Evolutionary conservation across 2,797 vertebrate genomes (phyloP).

Genomic region (Enteromius anoplus): DNA sequence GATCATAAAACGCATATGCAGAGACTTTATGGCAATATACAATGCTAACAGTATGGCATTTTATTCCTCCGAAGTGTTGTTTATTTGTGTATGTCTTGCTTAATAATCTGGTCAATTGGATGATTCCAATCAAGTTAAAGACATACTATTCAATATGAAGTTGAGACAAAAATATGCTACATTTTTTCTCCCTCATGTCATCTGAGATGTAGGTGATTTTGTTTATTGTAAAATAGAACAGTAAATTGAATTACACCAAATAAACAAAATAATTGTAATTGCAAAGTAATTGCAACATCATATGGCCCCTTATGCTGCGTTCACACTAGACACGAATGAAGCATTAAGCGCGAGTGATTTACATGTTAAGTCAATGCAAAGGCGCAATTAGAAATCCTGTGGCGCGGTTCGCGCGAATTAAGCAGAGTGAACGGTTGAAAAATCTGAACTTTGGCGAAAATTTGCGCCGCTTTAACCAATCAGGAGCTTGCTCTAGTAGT

Average conservation of each 20-base stretch:
- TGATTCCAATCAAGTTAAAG: constrained; percentile 70
- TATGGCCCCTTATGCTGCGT: too few species aligned
- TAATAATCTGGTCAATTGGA: constrained; percentile 76
- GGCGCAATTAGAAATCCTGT: too few species aligned
- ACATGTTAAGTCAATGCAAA: too few species aligned
- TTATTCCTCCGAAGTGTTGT: constrained; percentile 23
- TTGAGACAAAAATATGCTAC: neutral
- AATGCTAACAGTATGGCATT: constrained; percentile 14
- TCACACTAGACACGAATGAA: too few species aligned
- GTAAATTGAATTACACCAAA: neutral
- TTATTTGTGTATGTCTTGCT: constrained; percentile 57
- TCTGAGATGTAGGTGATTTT: neutral
- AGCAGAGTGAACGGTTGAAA: too few species aligned
- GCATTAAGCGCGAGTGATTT: too few species aligned
- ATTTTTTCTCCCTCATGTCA: neutral
- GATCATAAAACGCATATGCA: constrained; percentile 3
- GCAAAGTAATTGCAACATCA: too few species aligned
- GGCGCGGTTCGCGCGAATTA: too few species aligned
- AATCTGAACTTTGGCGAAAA: too few species aligned
- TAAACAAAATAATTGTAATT: too few species aligned
- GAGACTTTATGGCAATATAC: constrained; percentile 59
- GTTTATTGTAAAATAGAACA: neutral
- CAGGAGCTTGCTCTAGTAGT: too few species aligned
- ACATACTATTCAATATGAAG: neutral
- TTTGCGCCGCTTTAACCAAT: too few species aligned